Evolutionary conservation across 2,888 invertebrate genomes (phyloP).

Genomic region (Oligia fasciuncula): DNA sequence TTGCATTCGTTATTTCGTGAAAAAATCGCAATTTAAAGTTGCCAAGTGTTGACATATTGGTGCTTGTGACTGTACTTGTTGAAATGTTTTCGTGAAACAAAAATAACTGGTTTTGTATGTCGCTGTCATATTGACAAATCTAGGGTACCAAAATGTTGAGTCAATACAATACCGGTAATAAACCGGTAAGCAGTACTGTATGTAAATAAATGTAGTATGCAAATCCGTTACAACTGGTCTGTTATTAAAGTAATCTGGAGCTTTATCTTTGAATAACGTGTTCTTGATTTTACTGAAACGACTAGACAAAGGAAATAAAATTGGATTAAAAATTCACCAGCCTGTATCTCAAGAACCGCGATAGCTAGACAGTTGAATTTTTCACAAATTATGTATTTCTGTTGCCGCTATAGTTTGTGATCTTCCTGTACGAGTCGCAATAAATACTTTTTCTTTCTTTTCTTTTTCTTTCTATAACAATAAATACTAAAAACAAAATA

Average conservation of each 20-base stretch:
- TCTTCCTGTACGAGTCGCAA: no score
- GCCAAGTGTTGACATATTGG: no score
- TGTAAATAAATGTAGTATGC: constrained; percentile 52
- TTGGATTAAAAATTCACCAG: neutral
- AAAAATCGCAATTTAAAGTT: no score
- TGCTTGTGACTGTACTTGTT: neutral
- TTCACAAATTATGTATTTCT: no score
- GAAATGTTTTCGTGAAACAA: constrained; percentile 1
- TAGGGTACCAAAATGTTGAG: constrained; percentile 44
- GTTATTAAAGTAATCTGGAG: constrained; percentile 38
- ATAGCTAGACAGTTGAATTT: no score
- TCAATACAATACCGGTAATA: constrained; percentile 50
- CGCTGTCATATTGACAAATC: constrained; percentile 48
- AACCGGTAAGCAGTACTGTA: constrained; percentile 40
- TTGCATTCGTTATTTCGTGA: no score
- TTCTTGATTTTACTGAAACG: constrained; percentile 12
- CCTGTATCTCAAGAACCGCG: no score
- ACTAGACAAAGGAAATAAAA: neutral
- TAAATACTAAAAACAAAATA: no score
- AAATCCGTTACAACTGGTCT: constrained; percentile 49
- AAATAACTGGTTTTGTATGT: constrained; percentile 33
- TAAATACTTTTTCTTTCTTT: no score
- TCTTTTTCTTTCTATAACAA: no score
- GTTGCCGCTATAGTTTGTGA: no score
- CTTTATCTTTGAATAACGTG: constrained; percentile 13